Base-by-base conservation (phyloP, 2,888 invertebrate species). In the Penaeus monodon region DNA sequence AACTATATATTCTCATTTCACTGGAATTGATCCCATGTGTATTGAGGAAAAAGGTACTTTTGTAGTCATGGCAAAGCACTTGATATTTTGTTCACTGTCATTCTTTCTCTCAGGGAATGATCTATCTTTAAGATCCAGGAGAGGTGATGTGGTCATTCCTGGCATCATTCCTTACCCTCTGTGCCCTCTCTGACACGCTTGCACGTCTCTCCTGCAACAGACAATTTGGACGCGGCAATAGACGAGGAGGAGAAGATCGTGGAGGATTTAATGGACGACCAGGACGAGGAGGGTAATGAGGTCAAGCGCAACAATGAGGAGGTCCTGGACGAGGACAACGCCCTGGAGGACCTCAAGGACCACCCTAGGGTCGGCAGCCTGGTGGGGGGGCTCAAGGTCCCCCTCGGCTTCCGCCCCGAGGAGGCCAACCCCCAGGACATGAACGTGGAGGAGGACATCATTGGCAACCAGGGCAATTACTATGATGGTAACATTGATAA, bases 141-240 rank as follows among this genome's bases (percentile, higher is more conserved):
- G 17, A 20, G 17, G 57, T 57, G 17, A 57, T 17, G 57, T 57
- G 3, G 57, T 57, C 57, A 57, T 57, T 57, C 17, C 17, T 57
- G 17, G 57, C 2, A 1, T 57, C 57, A 17, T 57, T 57, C 57
- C 14, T 4, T 57, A 20, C 3, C 57, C 17, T 57, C 17, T 20
- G 4, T 57, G 57, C 57, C 3, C 57, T 57, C 57, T 57, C 57
- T 57, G 57, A 57, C 57, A 20, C 2, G 17, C 17, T 3, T 57
- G 57, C 57, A 12, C 17, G 22, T 77, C 24, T 77, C 49, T 77
- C 22, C 20, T n/a, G 27, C 57, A 57, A 57, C 82, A 82, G 82
- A 82, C 70, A 82, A 82, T 82, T 73, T 82, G 57, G 82, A 82
- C 70, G 82, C 82, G 73, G 82, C 82, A 10, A 82, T 82, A 70